Evolutionary conservation across 2,113 vertebrate genomes (phyloP).

Genomic region (Rhinolophus ferrumequinum): DNA sequence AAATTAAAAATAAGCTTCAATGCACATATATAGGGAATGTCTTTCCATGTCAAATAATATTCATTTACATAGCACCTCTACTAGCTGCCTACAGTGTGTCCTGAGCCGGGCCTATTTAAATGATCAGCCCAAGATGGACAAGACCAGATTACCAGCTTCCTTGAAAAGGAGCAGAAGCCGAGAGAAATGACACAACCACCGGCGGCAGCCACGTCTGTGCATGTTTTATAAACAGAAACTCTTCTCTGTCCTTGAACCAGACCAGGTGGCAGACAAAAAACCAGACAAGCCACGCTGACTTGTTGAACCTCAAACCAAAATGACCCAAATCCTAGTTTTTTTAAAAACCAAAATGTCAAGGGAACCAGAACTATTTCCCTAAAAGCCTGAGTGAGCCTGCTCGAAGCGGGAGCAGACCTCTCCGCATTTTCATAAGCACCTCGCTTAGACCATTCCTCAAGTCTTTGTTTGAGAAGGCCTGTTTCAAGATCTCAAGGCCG

Average conservation of each 20-base stretch:
- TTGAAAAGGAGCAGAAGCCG: neutral
- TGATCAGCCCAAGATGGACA: neutral
- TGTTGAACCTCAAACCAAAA: constrained; percentile 53
- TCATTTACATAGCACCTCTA: fast-evolving
- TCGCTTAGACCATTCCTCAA: fast-evolving
- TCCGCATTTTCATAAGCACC: neutral
- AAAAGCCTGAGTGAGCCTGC: neutral
- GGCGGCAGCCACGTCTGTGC: fast-evolving
- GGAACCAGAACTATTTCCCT: neutral
- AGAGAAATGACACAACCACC: fast-evolving
- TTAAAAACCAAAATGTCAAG: neutral
- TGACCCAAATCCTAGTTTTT: constrained; percentile 11
- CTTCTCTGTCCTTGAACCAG: constrained; percentile 16
- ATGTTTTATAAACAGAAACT: neutral
- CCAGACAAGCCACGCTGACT: neutral
- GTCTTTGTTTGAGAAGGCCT: neutral
- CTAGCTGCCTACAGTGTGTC: fast-evolving
- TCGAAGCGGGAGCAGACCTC: neutral
- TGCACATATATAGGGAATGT: neutral
- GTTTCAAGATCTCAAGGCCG: neutral
- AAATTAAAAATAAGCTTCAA: neutral
- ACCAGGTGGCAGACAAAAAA: constrained; percentile 26
- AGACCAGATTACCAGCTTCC: neutral
- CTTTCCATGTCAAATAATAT: neutral
- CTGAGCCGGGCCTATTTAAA: neutral